Evolutionary conservation across 1,140 invertebrate species (phyloP).

Genomic region (Euschistus heros): DNA sequence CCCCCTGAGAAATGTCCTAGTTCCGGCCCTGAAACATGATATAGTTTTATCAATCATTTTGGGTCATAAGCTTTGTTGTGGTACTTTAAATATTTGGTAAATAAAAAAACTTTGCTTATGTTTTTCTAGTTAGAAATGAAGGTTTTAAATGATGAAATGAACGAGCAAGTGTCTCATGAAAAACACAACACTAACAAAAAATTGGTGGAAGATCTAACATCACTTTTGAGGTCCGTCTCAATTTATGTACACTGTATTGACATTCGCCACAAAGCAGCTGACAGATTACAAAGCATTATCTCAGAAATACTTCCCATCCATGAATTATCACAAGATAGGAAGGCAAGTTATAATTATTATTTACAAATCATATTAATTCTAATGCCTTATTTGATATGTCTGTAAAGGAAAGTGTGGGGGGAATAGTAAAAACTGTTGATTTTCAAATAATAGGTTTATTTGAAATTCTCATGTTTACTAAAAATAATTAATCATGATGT

Average conservation of each 20-base stretch:
- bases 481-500: too few species aligned
- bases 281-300: background rate
- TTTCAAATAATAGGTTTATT: too few species aligned
- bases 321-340: background rate
- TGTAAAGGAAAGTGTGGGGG: too few species aligned
- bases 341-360: background rate
- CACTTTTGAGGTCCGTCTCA: background rate
- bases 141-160: constrained; percentile 15
- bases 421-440: too few species aligned
- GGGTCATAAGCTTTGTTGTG: too few species aligned
- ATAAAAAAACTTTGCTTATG: background rate
- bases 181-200: constrained; percentile 14
- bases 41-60: too few species aligned
- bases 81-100: background rate
- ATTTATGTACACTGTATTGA: background rate
- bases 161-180: constrained; percentile 4
- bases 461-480: too few species aligned
- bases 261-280: background rate
- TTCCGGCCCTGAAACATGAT: too few species aligned
- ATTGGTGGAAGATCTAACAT: background rate
- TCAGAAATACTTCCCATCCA: background rate
- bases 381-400: too few species aligned
- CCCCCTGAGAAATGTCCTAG: too few species aligned
- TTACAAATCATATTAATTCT: too few species aligned
- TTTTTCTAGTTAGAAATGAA: constrained; percentile 20